Conservation (phyloP, 2,797 vertebrate genomes). For the Hylomyscus alleni region DNA sequence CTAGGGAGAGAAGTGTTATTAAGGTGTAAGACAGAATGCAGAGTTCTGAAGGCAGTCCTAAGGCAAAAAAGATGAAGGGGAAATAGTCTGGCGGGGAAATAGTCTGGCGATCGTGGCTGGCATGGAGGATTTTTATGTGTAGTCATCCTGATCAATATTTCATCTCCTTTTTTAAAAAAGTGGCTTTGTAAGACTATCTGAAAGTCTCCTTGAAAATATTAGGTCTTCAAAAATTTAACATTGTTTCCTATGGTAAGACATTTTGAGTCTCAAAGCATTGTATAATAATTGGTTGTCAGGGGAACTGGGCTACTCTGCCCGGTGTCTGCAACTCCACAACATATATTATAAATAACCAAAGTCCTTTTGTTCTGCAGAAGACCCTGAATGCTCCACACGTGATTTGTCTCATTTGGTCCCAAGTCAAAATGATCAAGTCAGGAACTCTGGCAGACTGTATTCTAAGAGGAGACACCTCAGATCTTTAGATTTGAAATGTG, state of each 20-base stretch:
- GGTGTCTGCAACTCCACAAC: slow-evolving; percentile 53
- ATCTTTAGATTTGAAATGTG: slow-evolving; percentile 55
- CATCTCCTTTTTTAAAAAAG: slow-evolving; percentile 10
- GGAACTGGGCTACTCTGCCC: slow-evolving; percentile 64
- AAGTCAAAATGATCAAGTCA: slow-evolving; percentile 71
- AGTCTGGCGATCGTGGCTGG: slow-evolving; percentile 15
- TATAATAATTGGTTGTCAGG: slow-evolving; percentile 80
- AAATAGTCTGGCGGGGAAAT: slow-evolving; percentile 42
- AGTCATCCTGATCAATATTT: slow-evolving; percentile 61
- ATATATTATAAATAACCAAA: slow-evolving; percentile 77
- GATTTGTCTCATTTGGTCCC: slow-evolving; percentile 62
- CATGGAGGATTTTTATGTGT: slow-evolving; percentile 49
- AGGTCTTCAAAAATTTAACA: slow-evolving; percentile 65
- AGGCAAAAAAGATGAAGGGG: slow-evolving; percentile 36
- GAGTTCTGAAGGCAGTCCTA: slow-evolving; percentile 3
- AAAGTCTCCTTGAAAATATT: slow-evolving; percentile 63
- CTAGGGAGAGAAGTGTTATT: slow-evolving; percentile 46
- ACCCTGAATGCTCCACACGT: slow-evolving; percentile 33
- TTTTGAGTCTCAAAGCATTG: slow-evolving; percentile 42
- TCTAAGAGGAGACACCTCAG: slow-evolving; percentile 41
- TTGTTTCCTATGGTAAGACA: slow-evolving; percentile 68
- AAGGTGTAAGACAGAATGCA: slow-evolving; percentile 50
- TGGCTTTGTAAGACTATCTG: slow-evolving; percentile 50
- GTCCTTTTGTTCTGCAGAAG: slow-evolving; percentile 71
- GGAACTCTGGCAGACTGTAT: slow-evolving; percentile 46